phyloP scores from a whole-genome alignment of 2,113 vertebrate genomes.

The Anguilla rostrata region DNA sequence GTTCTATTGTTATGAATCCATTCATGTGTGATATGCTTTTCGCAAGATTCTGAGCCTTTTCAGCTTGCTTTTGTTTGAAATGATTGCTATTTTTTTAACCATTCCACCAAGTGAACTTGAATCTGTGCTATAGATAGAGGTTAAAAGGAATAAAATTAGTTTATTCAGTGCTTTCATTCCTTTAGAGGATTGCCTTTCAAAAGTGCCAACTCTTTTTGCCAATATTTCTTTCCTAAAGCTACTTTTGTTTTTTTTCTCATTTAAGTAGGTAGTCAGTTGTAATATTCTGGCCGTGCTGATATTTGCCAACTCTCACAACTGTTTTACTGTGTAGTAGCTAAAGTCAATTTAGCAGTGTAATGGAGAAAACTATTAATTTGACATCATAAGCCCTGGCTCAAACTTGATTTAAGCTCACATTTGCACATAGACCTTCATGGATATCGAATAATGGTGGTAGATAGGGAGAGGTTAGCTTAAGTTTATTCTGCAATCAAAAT shows the following conservation, averaged over 20 bases:
- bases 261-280: not conserved
- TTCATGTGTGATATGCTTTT: not conserved
- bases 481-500: not conserved
- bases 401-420: not conserved
- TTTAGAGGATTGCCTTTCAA: not conserved
- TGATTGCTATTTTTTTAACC: not conserved
- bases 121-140: not conserved
- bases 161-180: not conserved
- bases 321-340: not conserved
- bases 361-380: not conserved
- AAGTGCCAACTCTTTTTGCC: not conserved
- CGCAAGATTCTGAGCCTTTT: not conserved
- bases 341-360: not conserved
- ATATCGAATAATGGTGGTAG: not conserved
- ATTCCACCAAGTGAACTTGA: not conserved
- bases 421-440: not conserved
- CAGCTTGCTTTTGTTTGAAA: slow-evolving; percentile 3
- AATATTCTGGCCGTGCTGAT: not conserved
- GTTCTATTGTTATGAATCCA: not conserved
- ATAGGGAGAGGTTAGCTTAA: not conserved
- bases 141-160: not conserved
- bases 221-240: not conserved
- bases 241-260: too few relatives aligned
- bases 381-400: not conserved
- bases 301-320: not conserved